Evolutionary conservation across 2,888 invertebrate species (phyloP), one percentile per base, ranked within the genome.

Genomic region (Apotomis betuletana): DNA sequence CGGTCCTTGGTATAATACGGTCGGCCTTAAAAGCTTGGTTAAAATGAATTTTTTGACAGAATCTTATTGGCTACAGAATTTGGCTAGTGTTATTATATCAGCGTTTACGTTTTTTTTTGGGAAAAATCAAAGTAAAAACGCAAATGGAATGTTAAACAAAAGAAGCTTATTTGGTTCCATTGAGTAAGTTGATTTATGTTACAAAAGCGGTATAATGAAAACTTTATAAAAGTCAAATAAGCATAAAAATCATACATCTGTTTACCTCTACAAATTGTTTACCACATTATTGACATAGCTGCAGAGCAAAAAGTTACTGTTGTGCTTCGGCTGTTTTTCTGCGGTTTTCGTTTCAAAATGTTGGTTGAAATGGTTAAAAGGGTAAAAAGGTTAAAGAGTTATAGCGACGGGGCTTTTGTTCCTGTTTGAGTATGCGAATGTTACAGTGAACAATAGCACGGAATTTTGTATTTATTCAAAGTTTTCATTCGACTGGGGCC

Each of bases 311-410:
- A 5, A 63, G 63, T 63, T 15, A 52, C 52, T 63, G 52, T 41
- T 63, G 13, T 13, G 49, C 36, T 49, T 49, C 12, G 10, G 15
- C 6, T 4, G 15, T 41, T 38, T 38, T 27, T 41, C 41, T 41
- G 44, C 54, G 64, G 4, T 55, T 55, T 36, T 63, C 54, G 63
- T 54, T 55, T 44, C 41, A 54, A 41, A 64, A 55, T 15, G 54
- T 55, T 54, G 54, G 44, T 41, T 41, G 41, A 41, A 41, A 41
- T 6, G 41, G 41, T 41, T 55, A 15, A 64, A 62, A 38, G 51
- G 44, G 38, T 36, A 62, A 62, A 62, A 62, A 64, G 54, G 54
- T 64, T 55, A 27, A 38, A 63, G 54, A 55, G 64, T 64, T 64
- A 55, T 44, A 15, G 44, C 64, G 54, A 52, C 61, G 27, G 10